Percentiles rank a stretch among this genome's conserved stretches.
phyloP scores from a whole-genome alignment of 2,888 invertebrate genomes.

The Apodemia hepburni region DNA sequence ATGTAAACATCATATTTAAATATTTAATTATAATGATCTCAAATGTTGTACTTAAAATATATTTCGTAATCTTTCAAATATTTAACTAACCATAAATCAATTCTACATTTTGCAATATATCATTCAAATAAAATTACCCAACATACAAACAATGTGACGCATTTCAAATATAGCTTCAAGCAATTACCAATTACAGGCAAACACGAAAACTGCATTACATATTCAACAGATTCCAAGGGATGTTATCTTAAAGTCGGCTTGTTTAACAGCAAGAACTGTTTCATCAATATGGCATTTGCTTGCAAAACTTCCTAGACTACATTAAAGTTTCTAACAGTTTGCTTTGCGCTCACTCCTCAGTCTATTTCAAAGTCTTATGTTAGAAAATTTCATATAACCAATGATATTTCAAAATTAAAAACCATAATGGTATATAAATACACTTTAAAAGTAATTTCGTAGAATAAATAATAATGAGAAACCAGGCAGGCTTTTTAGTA shows the following conservation, averaged over 20 bases:
- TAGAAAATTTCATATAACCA: not conserved
- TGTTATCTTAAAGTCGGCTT: constrained; percentile 25
- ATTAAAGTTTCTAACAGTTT: constrained; percentile 24
- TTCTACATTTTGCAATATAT: no score
- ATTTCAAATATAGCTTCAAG: not conserved
- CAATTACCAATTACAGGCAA: not conserved
- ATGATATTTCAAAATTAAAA: no score
- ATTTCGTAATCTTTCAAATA: no score
- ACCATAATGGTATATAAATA: no score
- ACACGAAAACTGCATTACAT: constrained; percentile 9
- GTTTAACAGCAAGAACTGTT: constrained; percentile 32
- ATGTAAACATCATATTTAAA: no score
- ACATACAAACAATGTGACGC: not conserved
- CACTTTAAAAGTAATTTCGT: no score
- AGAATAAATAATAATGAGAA: no score
- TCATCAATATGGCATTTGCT: constrained; percentile 35
- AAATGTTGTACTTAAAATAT: no score
- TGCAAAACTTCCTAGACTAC: constrained; percentile 35
- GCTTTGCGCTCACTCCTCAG: constrained; percentile 1
- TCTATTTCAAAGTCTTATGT: not conserved
- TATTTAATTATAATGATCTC: no score
- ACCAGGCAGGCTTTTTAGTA: no score
- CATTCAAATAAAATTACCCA: not conserved
- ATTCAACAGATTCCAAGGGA: constrained; percentile 10
- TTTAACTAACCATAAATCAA: no score